Conservation (phyloP, 1,140 invertebrate genomes). For the Nephila pilipes region DNA sequence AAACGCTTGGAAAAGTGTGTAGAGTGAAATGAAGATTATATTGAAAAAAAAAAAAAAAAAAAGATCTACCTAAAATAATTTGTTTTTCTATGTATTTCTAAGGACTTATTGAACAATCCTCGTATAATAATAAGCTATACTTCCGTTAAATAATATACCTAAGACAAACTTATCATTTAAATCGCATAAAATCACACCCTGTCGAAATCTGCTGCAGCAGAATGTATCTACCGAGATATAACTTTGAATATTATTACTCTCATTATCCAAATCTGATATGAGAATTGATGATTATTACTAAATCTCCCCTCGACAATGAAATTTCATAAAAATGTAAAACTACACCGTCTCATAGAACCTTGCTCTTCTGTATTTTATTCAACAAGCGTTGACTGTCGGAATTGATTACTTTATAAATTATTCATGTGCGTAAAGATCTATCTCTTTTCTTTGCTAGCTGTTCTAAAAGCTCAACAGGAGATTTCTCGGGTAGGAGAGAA, state of each 20-base stretch:
- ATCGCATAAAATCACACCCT: too few relatives aligned
- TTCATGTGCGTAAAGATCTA: background rate
- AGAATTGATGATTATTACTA: background rate
- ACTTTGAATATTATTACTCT: background rate
- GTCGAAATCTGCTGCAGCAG: too few relatives aligned
- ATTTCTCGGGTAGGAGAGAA: background rate
- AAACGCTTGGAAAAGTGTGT: too few relatives aligned
- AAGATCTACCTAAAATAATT: too few relatives aligned
- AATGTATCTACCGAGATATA: background rate
- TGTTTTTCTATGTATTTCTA: too few relatives aligned
- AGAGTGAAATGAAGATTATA: too few relatives aligned
- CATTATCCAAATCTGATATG: background rate
- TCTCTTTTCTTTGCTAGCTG: background rate
- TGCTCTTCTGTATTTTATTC: background rate
- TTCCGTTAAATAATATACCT: too few relatives aligned
- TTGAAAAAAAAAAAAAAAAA: too few relatives aligned
- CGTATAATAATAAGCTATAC: too few relatives aligned
- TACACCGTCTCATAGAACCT: background rate
- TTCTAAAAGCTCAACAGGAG: background rate
- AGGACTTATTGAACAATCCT: too few relatives aligned
- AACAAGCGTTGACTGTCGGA: background rate
- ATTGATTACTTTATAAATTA: slow-evolving; percentile 28
- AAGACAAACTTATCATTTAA: too few relatives aligned
- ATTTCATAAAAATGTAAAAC: background rate
- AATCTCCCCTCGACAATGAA: background rate